Conservation (phyloP, 2,113 vertebrate genomes). For the Lathamus discolor region DNA sequence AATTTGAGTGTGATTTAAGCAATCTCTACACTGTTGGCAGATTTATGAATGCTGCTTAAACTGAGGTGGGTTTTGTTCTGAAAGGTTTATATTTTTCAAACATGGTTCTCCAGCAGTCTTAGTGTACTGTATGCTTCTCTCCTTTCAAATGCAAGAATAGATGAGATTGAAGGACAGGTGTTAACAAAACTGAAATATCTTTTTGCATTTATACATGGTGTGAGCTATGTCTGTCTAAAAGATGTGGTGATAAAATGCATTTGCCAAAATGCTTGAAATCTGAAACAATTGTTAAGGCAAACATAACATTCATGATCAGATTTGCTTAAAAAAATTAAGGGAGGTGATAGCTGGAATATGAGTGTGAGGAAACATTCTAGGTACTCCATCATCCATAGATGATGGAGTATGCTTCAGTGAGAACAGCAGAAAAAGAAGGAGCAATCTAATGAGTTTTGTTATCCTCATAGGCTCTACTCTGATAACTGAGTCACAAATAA, state of each 20-base stretch:
- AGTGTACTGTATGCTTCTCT: neutral
- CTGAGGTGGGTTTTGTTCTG: constrained; percentile 4
- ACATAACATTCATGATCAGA: neutral
- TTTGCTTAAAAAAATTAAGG: neutral
- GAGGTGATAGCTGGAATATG: neutral
- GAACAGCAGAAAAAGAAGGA: neutral
- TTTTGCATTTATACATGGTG: neutral
- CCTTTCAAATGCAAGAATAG: neutral
- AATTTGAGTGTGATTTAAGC: neutral
- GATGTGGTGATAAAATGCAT: neutral
- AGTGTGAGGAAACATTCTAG: neutral
- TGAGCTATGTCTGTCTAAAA: neutral
- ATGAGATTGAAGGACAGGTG: neutral
- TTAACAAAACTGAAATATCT: neutral
- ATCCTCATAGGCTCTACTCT: neutral
- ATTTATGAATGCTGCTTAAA: neutral
- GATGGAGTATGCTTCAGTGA: neutral
- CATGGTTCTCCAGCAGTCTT: neutral
- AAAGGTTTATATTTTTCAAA: neutral
- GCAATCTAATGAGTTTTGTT: neutral
- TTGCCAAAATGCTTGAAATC: neutral
- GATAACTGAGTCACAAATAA: neutral
- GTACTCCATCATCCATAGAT: neutral
- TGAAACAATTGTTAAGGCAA: neutral
- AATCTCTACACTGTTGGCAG: neutral